Conservation (phyloP, 2,888 invertebrate species). For the Sphinx pinastri region DNA sequence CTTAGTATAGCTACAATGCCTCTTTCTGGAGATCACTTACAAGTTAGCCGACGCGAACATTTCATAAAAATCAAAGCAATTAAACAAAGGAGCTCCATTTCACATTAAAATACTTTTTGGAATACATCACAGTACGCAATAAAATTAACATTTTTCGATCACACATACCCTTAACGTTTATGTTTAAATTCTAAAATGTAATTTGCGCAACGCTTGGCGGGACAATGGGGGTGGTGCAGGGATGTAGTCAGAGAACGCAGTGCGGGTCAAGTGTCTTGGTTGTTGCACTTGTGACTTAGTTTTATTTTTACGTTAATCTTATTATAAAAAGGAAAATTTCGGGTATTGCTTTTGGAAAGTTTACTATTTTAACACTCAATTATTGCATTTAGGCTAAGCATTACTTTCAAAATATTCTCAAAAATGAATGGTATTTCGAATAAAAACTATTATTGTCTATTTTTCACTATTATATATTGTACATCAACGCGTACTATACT, state of each 20-base stretch:
- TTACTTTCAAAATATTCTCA: no score
- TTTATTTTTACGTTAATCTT: neutral
- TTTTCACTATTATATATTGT: no score
- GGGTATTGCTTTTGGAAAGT: no score
- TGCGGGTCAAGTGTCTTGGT: neutral
- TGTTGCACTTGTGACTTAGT: no score
- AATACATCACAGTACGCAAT: slow-evolving; percentile 12
- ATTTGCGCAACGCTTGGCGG: slow-evolving; percentile 52
- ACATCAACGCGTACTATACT: no score
- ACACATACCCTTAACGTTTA: slow-evolving; percentile 33
- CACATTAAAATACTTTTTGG: slow-evolving; percentile 14
- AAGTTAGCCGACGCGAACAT: no score
- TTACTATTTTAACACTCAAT: no score
- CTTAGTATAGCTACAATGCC: no score
- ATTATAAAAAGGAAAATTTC: no score
- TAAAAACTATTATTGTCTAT: neutral
- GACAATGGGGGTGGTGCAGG: slow-evolving; percentile 39
- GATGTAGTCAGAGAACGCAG: neutral
- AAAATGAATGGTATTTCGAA: neutral
- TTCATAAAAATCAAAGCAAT: neutral
- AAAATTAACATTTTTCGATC: slow-evolving; percentile 41
- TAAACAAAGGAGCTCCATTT: neutral
- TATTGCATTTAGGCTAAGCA: no score
- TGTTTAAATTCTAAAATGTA: slow-evolving; percentile 72
- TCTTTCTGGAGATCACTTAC: no score